Evolutionary conservation across 2,113 vertebrate genomes (phyloP), one percentile per base, ranked within the genome.

Genomic region (Hemibagrus wyckioides): DNA sequence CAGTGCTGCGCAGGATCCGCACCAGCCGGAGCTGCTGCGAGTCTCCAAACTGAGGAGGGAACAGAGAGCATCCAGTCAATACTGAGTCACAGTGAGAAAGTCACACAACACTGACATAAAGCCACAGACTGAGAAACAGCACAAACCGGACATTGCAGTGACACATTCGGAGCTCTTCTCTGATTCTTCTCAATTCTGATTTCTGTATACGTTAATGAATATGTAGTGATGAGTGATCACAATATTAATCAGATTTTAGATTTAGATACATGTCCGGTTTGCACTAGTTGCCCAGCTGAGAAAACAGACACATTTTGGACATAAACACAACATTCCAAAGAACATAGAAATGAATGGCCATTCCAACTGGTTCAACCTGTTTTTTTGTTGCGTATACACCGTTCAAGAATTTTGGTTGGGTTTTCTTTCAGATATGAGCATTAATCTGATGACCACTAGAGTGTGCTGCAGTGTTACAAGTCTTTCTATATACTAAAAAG

Each of bases 21-120:
- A 99, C 98, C 10, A 99, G 96, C 6, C 98, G 97, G 36, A 99
- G 95, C 91, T 99, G 98, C 91, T 99, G 98, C 50, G 98, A 99
- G 91, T 99, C 98, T 92, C 98, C 98, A 89, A 99, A 99, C 98
- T 99, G 95, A 61, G 71, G 39, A 81, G 48, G 69, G 33, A 75
- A 86, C 54, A 87, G 50, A 89, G 28, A 77, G 30, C 48, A 83
- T 2, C n/a, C 28, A 85, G 56, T 85, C 61, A 81, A 41, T 28
- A 30, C 48, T 48, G 28, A 23, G 28, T 75, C 54, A 63, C 65
- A 25, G 7, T 6, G 21, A 15, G 13, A 88, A 33, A 57, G 44
- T 80, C 17, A 65, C 25, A 56, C 39, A 30, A 23, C 76, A 92
- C 13, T 88, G 80, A 73, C 73, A 86, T 69, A 57, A 44, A 48